Conservation (phyloP, 2,797 vertebrate species). For the Sebastes reedi region DNA sequence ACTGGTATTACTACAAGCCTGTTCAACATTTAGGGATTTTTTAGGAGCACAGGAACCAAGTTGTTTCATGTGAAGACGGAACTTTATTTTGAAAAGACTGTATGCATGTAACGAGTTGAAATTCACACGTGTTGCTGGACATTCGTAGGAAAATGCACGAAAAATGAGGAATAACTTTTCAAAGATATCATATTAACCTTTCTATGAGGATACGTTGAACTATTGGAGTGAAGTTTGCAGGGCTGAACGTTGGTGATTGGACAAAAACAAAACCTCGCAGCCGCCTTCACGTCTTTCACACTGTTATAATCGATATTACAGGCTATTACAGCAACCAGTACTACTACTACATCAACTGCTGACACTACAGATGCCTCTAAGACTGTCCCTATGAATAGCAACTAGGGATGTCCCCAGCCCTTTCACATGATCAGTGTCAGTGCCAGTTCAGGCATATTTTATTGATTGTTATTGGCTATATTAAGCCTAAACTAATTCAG, state of each 20-base stretch:
- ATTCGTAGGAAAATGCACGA: too few relatives aligned
- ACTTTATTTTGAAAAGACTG: too few relatives aligned
- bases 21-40: not conserved
- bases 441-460: not conserved
- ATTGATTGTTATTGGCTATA: not conserved
- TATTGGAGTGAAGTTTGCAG: not conserved
- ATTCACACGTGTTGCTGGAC: rapidly evolving
- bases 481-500: not conserved
- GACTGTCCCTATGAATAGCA: not conserved
- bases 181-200: too few relatives aligned
- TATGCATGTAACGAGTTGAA: rapidly evolving
- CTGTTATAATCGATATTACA: not conserved
- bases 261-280: not conserved
- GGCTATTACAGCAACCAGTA: not conserved
- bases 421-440: not conserved
- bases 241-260: too few relatives aligned
- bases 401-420: not conserved
- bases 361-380: not conserved
- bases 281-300: not conserved
- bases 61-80: too few relatives aligned
- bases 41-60: not conserved
- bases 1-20: not conserved
- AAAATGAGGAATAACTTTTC: too few relatives aligned
- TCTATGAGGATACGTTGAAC: too few relatives aligned
- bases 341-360: not conserved